A percentile compares a stretch with the other conserved stretches of the same genome.
phyloP scores from a whole-genome alignment of 1,140 invertebrate species.

The Drosophila repleta region DNA sequence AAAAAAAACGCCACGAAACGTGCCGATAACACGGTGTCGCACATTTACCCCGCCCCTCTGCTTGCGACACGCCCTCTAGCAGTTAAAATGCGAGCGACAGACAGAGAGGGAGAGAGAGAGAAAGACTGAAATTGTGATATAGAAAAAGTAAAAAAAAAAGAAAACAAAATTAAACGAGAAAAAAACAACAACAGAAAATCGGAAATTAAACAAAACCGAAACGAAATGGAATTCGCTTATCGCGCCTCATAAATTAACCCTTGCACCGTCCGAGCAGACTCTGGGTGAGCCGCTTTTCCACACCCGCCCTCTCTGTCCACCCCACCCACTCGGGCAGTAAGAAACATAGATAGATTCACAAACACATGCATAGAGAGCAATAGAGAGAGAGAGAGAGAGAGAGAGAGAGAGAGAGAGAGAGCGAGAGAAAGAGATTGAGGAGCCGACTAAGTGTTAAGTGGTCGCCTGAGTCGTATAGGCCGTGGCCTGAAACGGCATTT shows the following conservation, averaged over 20 bases:
- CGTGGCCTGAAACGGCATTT: constrained; percentile 35
- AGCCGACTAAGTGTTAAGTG: constrained; percentile 48
- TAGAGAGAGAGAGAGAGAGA: constrained; percentile 3
- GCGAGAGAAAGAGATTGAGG: constrained; percentile 4
- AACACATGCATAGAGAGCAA: neutral
- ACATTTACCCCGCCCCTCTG: constrained; percentile 40
- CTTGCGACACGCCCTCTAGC: constrained; percentile 26
- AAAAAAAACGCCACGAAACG: constrained; percentile 70
- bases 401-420: constrained; percentile 2
- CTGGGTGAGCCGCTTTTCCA: constrained; percentile 32
- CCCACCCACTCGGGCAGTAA: neutral
- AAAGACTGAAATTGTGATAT: constrained; percentile 3
- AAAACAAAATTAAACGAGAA: constrained; percentile 42
- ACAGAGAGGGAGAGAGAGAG: neutral
- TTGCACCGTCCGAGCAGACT: constrained; percentile 62
- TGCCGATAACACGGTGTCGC: constrained; percentile 81
- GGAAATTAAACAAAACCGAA: constrained; percentile 82
- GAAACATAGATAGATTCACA: constrained; percentile 11
- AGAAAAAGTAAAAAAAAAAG: constrained; percentile 32
- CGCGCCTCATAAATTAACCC: constrained; percentile 81
- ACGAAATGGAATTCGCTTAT: constrained; percentile 82
- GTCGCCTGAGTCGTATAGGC: constrained; percentile 36
- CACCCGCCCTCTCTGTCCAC: constrained; percentile 22
- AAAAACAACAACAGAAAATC: constrained; percentile 72
- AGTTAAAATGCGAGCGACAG: constrained; percentile 11